Percentiles rank a stretch among this genome's conserved stretches.
Evolutionary conservation across 1,140 invertebrate species (phyloP).

Genomic region (Hypothenemus hampei): DNA sequence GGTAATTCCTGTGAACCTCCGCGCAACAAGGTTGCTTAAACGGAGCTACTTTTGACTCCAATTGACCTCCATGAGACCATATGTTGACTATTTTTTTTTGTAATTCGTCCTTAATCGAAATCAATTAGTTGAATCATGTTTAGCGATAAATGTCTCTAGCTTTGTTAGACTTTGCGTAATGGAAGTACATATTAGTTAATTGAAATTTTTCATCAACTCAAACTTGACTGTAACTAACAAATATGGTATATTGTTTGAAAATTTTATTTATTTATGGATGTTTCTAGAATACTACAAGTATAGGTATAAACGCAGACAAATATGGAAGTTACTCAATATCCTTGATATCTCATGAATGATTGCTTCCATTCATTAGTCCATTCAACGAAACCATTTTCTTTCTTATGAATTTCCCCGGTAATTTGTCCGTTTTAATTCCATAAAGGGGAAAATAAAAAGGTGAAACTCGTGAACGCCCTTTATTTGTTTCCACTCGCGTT

Average conservation of each 20-base stretch:
- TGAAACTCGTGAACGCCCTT: neutral
- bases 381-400: neutral
- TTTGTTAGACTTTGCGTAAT: neutral
- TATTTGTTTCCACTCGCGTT: conserved; percentile 3
- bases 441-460: neutral
- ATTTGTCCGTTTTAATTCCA: neutral
- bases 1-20: no score
- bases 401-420: no score
- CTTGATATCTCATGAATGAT: no score
- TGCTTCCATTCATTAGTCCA: neutral
- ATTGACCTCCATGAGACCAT: conserved; percentile 5
- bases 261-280: neutral
- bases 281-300: neutral
- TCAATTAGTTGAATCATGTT: neutral
- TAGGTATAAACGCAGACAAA: neutral
- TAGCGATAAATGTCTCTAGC: neutral
- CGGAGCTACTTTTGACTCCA: no score
- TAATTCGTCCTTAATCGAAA: conserved; percentile 2
- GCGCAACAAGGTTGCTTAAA: no score
- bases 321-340: neutral
- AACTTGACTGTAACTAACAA: neutral
- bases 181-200: neutral
- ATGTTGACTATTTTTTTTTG: conserved; percentile 1
- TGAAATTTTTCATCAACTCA: neutral
- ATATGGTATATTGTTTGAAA: neutral